Evolutionary conservation across 2,888 invertebrate species (phyloP).

Genomic region (Euphydryas editha): DNA sequence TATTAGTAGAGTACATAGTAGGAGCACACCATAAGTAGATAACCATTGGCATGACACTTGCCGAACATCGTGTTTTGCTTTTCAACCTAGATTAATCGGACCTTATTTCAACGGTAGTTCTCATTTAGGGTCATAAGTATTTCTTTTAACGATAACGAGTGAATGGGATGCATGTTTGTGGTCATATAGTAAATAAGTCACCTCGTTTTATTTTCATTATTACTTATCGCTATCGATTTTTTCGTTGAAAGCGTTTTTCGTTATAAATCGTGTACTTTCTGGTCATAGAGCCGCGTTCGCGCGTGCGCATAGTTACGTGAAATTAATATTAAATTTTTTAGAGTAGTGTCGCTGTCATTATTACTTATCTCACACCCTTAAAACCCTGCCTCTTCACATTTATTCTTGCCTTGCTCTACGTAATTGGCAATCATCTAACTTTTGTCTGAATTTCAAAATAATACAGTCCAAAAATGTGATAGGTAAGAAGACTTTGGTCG

Average conservation of each 20-base stretch:
- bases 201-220: conserved; percentile 60
- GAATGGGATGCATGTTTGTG: conserved; percentile 74
- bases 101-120: conserved; percentile 69
- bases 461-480: conserved; percentile 51
- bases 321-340: conserved; percentile 58
- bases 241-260: conserved; percentile 66
- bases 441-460: conserved; percentile 26
- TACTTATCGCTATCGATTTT: conserved; percentile 55
- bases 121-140: conserved; percentile 65
- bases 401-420: conserved; percentile 28
- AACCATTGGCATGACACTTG: conserved; percentile 65
- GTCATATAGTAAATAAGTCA: conserved; percentile 72
- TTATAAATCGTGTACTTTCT: conserved; percentile 77
- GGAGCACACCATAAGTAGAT: conserved; percentile 62
- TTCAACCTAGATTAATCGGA: conserved; percentile 62
- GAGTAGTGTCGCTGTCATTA: conserved; percentile 46
- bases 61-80: conserved; percentile 65
- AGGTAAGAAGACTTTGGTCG: conserved; percentile 43
- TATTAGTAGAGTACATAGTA: conserved; percentile 61
- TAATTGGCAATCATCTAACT: conserved; percentile 35
- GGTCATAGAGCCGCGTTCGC: conserved; percentile 73
- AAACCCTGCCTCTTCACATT: conserved; percentile 36
- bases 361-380: conserved; percentile 30
- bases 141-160: conserved; percentile 68
- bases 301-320: conserved; percentile 63